Conservation (phyloP, 2,113 vertebrate genomes). For the Mirounga angustirostris region DNA sequence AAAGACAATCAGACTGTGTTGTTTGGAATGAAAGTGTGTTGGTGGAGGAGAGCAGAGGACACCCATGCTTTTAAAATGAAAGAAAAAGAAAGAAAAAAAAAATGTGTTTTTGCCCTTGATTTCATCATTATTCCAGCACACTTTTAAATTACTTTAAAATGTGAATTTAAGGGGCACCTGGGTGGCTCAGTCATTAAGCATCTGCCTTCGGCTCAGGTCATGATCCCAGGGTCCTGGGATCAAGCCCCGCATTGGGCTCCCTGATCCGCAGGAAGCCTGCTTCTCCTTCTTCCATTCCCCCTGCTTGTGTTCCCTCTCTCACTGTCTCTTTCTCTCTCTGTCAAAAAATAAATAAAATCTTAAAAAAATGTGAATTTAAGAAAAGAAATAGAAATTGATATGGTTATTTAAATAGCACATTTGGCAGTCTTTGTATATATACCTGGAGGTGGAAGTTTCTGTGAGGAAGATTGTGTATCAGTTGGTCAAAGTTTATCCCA, state of each 20-base stretch:
- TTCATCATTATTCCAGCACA: slow-evolving; percentile 73
- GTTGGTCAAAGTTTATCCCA: neutral
- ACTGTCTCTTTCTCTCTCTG: too few species aligned
- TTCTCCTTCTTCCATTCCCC: too few species aligned
- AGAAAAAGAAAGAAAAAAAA: neutral
- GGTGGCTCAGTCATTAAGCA: too few species aligned
- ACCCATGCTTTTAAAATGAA: slow-evolving; percentile 8
- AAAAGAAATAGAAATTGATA: slow-evolving; percentile 28
- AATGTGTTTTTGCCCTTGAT: slow-evolving; percentile 56
- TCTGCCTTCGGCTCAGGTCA: too few species aligned
- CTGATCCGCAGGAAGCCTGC: too few species aligned
- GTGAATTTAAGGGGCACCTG: neutral
- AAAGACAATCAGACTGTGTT: slow-evolving; percentile 73
- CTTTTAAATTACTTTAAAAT: slow-evolving; percentile 60
- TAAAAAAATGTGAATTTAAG: neutral
- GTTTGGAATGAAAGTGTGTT: neutral
- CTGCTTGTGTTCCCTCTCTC: too few species aligned
- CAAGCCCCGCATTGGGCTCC: too few species aligned
- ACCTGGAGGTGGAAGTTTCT: neutral
- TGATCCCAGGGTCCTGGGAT: too few species aligned
- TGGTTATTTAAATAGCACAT: neutral
- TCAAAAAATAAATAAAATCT: too few species aligned
- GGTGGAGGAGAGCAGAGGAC: neutral
- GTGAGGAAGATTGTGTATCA: neutral
- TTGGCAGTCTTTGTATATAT: neutral